Evolutionary conservation across 2,888 invertebrate genomes (phyloP).

Genomic region (Rotaria sp.): DNA sequence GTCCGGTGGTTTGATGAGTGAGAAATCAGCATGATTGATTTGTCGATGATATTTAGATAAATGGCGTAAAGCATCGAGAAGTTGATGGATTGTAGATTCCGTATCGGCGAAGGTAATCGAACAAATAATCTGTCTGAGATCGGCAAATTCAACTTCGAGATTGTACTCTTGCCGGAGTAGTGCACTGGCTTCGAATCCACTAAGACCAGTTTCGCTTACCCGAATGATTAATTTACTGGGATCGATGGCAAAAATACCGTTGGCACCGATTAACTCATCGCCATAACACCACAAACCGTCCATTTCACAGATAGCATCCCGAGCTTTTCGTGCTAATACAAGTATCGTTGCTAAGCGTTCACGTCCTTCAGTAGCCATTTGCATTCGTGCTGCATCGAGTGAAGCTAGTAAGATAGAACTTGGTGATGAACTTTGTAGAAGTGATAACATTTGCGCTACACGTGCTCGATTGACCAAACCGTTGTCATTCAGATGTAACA

Average conservation of each 20-base stretch:
- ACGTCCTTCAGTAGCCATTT: neutral
- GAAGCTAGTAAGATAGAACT: neutral
- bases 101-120: neutral
- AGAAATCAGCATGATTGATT: too few relatives aligned
- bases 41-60: neutral
- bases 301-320: neutral
- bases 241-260: neutral
- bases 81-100: neutral
- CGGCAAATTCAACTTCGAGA: slow-evolving; percentile 3
- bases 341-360: neutral
- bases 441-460: neutral
- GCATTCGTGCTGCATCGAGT: neutral
- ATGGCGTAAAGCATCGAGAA: neutral
- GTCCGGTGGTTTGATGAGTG: neutral
- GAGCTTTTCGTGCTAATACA: neutral
- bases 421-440: neutral
- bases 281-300: neutral
- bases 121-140: neutral
- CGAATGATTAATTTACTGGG: neutral
- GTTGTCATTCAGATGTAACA: neutral
- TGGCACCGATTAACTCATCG: neutral
- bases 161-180: neutral
- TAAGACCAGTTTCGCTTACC: neutral
- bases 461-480: neutral
- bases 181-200: neutral